Base-by-base conservation (phyloP, 2,797 vertebrate genomes). In the Sparus aurata region DNA sequence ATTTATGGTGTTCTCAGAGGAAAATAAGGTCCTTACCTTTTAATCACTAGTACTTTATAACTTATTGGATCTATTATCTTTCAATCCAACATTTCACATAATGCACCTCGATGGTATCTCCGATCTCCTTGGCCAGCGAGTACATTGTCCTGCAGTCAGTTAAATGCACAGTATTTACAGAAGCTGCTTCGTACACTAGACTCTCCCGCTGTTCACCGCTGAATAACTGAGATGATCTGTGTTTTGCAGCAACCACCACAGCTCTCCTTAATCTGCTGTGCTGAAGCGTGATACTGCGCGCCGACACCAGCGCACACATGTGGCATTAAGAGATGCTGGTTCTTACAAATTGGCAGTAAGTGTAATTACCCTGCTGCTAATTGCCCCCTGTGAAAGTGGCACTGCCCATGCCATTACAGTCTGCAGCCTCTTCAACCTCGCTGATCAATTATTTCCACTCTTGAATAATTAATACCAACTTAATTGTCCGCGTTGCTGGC, bases 361-460 rank as follows among this genome's bases (percentile, higher is more conserved):
- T 90, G 89, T 93, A 94, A 95, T 95, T 94, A 93, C 87, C 91
- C 87, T 89, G 91, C 86, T 93, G 91, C 92, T 94, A 94, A 95
- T 93, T 93, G 92, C 87, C 87, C 90, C 79, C 85, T 53, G 75
- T 88, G 90, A 93, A 92, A 91, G 89, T 84, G 85, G 76, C 79
- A 67, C 85, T 84, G 88, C 90, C 89, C 75, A 49, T 30, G 78
- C 88, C 87, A 89, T 92, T 89, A 90, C 85, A 82, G 88, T 83
- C 79, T 68, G 5, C 88, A 46, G 59, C 73, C 84, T 90, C 85
- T 88, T 76, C 87, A 93, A 77, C 87, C 90, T 82, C 74, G 27
- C 89, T 71, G 88, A 89, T 93, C 89, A 94, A 94, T 96, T 96
- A 95, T 93, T 82, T 89, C 88, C 86, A 83, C 88, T 69, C 69